Evolutionary conservation across 2,797 vertebrate genomes (phyloP).

Genomic region (Varecia variegata): DNA sequence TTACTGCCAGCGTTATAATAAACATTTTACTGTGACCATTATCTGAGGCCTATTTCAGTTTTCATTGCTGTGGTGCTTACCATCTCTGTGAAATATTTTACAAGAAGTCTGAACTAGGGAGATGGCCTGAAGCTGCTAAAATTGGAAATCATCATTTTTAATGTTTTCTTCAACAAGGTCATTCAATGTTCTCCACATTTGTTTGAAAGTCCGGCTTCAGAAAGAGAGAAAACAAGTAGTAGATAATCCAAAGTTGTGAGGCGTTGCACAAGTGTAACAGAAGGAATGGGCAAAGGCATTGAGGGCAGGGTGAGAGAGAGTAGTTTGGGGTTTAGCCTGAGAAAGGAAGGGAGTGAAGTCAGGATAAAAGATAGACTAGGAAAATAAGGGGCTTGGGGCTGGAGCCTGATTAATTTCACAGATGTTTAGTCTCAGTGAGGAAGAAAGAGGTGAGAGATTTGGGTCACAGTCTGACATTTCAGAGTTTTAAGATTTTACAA

Average conservation of each 20-base stretch:
- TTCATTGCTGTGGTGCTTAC: constrained; percentile 45
- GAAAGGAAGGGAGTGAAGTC: not conserved
- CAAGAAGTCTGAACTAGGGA: constrained; percentile 34
- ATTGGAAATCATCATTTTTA: constrained; percentile 59
- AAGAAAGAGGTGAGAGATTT: not conserved
- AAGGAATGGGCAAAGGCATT: not conserved
- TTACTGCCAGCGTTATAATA: constrained; percentile 59
- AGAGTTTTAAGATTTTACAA: not conserved
- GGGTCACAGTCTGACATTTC: not conserved
- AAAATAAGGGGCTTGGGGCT: not conserved
- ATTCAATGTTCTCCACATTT: constrained; percentile 6
- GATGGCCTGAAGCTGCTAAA: constrained; percentile 37
- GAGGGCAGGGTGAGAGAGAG: not conserved
- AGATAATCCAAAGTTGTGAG: not conserved
- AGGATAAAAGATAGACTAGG: not conserved
- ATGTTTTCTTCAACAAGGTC: constrained; percentile 50
- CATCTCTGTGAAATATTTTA: constrained; percentile 52
- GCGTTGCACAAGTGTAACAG: not conserved
- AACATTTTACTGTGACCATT: constrained; percentile 66
- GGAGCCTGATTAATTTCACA: not conserved
- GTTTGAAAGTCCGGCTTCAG: not conserved
- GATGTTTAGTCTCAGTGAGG: not conserved
- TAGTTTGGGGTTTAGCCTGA: not conserved
- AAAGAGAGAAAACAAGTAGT: not conserved
- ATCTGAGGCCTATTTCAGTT: constrained; percentile 46